Evolutionary conservation across 2,113 vertebrate genomes (phyloP).

Genomic region (Anhinga rufa): DNA sequence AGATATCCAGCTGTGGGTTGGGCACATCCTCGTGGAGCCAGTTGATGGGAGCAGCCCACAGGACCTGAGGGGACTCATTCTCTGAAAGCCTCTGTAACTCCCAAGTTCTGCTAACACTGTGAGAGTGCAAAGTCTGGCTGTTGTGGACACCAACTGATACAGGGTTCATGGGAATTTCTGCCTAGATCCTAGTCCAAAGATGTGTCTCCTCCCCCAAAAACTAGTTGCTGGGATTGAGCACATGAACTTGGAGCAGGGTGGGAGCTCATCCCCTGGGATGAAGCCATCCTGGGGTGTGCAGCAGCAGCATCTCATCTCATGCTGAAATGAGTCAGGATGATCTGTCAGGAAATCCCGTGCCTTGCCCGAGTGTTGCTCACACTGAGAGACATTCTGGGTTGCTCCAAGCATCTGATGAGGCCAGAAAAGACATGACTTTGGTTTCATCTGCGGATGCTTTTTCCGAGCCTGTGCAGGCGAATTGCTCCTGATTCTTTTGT

Average conservation of each 20-base stretch:
- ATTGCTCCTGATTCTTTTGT: background rate
- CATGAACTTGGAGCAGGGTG: background rate
- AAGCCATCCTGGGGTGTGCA: background rate
- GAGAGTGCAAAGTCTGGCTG: background rate
- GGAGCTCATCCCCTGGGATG: background rate
- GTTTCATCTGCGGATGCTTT: background rate
- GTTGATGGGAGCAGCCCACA: background rate
- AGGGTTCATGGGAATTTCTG: background rate
- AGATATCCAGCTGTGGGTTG: background rate
- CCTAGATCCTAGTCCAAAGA: background rate
- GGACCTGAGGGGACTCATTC: background rate
- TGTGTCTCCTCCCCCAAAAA: background rate
- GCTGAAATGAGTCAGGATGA: conserved; percentile 6
- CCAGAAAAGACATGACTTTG: background rate
- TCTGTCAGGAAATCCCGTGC: background rate
- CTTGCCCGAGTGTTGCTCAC: background rate
- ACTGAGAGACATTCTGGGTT: background rate
- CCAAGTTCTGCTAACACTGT: background rate
- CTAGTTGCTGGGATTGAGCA: background rate
- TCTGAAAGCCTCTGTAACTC: background rate
- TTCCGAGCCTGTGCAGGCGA: background rate
- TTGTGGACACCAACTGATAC: background rate
- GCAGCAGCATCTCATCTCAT: background rate
- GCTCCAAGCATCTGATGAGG: background rate
- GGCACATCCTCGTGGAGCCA: background rate